Evolutionary conservation across 1,140 invertebrate genomes (phyloP), one percentile per base, ranked within the genome.

Genomic region (Plutomurus gul): DNA sequence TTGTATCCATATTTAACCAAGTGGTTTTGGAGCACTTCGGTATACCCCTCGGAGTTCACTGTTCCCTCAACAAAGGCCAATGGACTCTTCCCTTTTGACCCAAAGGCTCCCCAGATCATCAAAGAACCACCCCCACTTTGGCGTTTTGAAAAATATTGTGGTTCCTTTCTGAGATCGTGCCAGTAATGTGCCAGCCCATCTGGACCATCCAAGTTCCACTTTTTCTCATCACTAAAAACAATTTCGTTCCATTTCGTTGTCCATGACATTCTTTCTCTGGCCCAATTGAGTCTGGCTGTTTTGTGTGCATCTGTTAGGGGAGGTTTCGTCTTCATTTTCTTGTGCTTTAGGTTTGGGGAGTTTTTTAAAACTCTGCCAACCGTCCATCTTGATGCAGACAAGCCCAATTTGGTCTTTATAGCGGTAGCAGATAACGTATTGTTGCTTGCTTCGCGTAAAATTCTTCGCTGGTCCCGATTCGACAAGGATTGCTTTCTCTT

Each of bases 21-120:
- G 40, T 79, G 77, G 3, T 51, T 25, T 20, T 36, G 4, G 4
- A 79, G 25, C 16, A 75, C 33, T 30, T 36, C 13, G 13, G 47
- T 18, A 40, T 79, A 79, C 5, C 39, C 71, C 25, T 18, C 7
- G 4, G 70, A 79, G 7, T 7, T 27, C 27, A 49, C n/a, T 74
- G 18, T 39, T 73, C 7, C 71, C 40, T 60, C 56, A n/a, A n/a
- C n/a, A n/a, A n/a, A n/a, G n/a, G n/a, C n/a, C n/a, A n/a, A n/a
- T 33, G 16, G 4, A n/a, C n/a, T n/a, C 4, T n/a, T 43, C n/a
- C 8, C 8, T n/a, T 8, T 43, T 8, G 40, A 8, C 4, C 27
- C 20, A 25, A 79, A 51, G 6, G 70, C 77, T 7, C 18, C 77
- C 79, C 79, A 81, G n/a, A 77, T 39, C 79, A 81, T 77, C 10